These are phyloP conservation scores for Synanthedon formicaeformis DNA, from an alignment of 2,888 invertebrate species.

Conservation along the genomic window DNA sequence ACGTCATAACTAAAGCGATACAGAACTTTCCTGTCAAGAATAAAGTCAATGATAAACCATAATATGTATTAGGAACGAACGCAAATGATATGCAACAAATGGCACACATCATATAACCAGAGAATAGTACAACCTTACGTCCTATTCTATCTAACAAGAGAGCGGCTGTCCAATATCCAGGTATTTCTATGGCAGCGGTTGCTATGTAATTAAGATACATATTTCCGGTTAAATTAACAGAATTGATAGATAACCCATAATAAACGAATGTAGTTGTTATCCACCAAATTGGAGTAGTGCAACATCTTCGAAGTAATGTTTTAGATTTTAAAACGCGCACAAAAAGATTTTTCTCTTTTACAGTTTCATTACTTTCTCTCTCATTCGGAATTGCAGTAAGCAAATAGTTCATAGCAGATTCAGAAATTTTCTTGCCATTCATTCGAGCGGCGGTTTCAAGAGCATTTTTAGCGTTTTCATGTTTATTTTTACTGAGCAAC, in stretches of 20 bases:
- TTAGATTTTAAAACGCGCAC: conserved; percentile 63
- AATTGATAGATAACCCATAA: conserved; percentile 82
- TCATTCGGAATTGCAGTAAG: conserved; percentile 35
- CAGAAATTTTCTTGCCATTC: conserved; percentile 68
- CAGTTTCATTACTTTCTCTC: conserved; percentile 10
- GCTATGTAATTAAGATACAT: conserved; percentile 82
- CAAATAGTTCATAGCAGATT: conserved; percentile 46
- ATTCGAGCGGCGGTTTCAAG: conserved; percentile 72
- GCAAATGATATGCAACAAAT: conserved; percentile 65
- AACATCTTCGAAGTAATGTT: conserved; percentile 68
- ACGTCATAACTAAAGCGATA: conserved; percentile 75
- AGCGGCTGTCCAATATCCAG: conserved; percentile 76
- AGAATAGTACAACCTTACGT: conserved; percentile 47
- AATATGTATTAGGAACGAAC: conserved; percentile 47
- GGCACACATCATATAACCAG: conserved; percentile 54
- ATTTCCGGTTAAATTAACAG: conserved; percentile 79
- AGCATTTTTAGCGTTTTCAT: conserved; percentile 70
- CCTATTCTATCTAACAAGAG: conserved; percentile 74
- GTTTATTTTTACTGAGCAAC: conserved; percentile 77
- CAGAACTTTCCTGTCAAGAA: conserved; percentile 75
- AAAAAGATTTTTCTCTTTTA: conserved; percentile 24
- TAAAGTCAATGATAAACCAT: conserved; percentile 35
- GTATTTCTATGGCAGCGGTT: conserved; percentile 76
- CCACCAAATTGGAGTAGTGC: conserved; percentile 82
- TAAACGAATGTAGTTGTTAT: conserved; percentile 82